Conservation (phyloP, 2,888 invertebrate genomes). For the Cantharis rustica region DNA sequence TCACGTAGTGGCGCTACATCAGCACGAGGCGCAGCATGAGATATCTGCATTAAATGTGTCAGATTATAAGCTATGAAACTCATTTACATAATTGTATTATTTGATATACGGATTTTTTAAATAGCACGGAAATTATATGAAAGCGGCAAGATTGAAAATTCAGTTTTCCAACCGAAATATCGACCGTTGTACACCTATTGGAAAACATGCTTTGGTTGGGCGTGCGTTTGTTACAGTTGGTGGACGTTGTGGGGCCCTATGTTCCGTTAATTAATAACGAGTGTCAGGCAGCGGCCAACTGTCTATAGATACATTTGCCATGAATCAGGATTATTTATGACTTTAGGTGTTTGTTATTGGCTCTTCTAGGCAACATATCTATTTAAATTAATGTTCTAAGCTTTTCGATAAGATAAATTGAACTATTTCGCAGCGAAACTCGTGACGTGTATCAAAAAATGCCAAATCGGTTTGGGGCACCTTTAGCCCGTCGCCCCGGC, state of each 20-base stretch:
- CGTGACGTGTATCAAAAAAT: slow-evolving; percentile 10
- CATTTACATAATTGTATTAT: slow-evolving; percentile 47
- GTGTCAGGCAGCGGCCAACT: slow-evolving; percentile 46
- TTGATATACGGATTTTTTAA: slow-evolving; percentile 38
- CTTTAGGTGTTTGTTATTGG: slow-evolving; percentile 39
- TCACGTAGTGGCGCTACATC: slow-evolving; percentile 44
- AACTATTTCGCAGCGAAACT: neutral
- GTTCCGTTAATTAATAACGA: slow-evolving; percentile 51
- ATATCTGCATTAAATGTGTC: slow-evolving; percentile 50
- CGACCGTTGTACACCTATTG: slow-evolving; percentile 25
- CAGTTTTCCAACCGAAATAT: slow-evolving; percentile 33
- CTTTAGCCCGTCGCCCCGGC: slow-evolving; percentile 11
- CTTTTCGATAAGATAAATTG: slow-evolving; percentile 18
- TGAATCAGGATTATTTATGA: slow-evolving; percentile 51
- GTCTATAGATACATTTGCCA: slow-evolving; percentile 46
- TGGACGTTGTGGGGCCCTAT: slow-evolving; percentile 38
- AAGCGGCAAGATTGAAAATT: slow-evolving; percentile 15
- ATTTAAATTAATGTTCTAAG: slow-evolving; percentile 21
- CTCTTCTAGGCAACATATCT: slow-evolving; percentile 24
- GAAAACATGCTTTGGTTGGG: slow-evolving; percentile 38
- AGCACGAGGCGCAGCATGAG: slow-evolving; percentile 36
- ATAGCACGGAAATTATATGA: slow-evolving; percentile 34
- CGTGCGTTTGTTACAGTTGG: slow-evolving; percentile 39
- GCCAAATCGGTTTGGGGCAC: slow-evolving; percentile 16
- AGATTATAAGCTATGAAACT: slow-evolving; percentile 50